Conservation (phyloP, 2,888 invertebrate species). For the Endotricha flammealis region DNA sequence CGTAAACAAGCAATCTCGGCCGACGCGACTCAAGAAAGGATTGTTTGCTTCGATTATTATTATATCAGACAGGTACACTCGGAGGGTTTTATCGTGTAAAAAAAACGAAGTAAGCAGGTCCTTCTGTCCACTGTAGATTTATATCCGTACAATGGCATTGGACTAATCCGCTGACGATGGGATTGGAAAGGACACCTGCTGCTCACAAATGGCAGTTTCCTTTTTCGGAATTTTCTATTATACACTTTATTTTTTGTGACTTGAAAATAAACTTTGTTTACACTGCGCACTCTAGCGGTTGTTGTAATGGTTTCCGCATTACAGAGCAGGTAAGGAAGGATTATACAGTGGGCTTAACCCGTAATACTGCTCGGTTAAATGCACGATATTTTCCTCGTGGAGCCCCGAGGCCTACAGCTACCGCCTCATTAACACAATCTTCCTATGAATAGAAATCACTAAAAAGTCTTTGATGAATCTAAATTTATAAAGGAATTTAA, state of each 20-base stretch:
- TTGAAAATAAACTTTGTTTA: conserved; percentile 24
- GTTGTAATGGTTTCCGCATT: conserved; percentile 7
- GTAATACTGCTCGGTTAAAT: conserved; percentile 11
- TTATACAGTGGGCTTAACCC: conserved; percentile 9
- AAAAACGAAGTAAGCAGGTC: conserved; percentile 48
- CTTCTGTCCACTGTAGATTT: conserved; percentile 50
- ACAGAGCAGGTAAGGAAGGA: conserved; percentile 9
- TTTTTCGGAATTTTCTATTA: conserved; percentile 31
- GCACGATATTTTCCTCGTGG: conserved; percentile 12
- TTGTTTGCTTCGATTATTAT: conserved; percentile 35
- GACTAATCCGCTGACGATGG: conserved; percentile 66
- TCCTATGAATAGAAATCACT: conserved; percentile 12
- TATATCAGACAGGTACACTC: conserved; percentile 29
- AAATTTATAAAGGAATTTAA: too few species aligned
- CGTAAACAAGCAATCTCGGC: conserved; percentile 34
- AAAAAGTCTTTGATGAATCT: conserved; percentile 7
- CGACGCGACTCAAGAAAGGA: conserved; percentile 18
- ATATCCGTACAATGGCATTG: conserved; percentile 60
- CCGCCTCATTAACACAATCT: conserved; percentile 13
- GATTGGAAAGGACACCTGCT: conserved; percentile 66
- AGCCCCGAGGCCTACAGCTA: conserved; percentile 9
- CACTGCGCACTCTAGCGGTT: conserved; percentile 9
- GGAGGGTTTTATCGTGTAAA: conserved; percentile 23
- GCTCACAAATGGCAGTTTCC: conserved; percentile 55
- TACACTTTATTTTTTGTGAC: conserved; percentile 30